Conservation (phyloP, 1,140 invertebrate species). For the Drosophila funebris region DNA sequence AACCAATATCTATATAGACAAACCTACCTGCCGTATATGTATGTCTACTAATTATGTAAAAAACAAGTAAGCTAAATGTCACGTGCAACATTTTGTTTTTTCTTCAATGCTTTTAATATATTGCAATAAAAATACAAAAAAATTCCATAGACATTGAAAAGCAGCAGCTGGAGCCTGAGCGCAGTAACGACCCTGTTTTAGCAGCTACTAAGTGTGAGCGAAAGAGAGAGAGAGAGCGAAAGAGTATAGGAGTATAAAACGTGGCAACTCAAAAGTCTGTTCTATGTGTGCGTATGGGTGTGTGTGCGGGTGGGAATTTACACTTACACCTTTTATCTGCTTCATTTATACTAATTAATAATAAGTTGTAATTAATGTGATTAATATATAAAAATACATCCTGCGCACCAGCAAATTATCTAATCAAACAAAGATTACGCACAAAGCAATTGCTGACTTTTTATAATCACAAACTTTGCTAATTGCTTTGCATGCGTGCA, state of each 20-base stretch:
- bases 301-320: neutral
- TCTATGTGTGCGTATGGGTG: neutral
- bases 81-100: conserved; percentile 32
- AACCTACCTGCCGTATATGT: neutral
- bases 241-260: conserved; percentile 11
- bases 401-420: conserved; percentile 37
- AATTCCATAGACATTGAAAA: conserved; percentile 11
- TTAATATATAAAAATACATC: conserved; percentile 30
- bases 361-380: conserved; percentile 31
- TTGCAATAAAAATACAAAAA: conserved; percentile 8
- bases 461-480: conserved; percentile 33
- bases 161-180: conserved; percentile 13
- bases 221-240: conserved; percentile 1
- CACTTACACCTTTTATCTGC: conserved; percentile 6
- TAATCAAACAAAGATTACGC: conserved; percentile 43
- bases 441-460: conserved; percentile 8
- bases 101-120: conserved; percentile 2
- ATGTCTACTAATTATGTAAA: conserved; percentile 29
- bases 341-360: conserved; percentile 36
- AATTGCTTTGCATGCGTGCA: neutral
- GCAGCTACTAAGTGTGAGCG: neutral
- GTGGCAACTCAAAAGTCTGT: conserved; percentile 19
- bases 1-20: conserved; percentile 3
- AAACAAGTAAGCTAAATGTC: conserved; percentile 35
- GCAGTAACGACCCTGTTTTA: conserved; percentile 28